Conservation (phyloP, 2,888 invertebrate genomes). For the Diaperis boleti region DNA sequence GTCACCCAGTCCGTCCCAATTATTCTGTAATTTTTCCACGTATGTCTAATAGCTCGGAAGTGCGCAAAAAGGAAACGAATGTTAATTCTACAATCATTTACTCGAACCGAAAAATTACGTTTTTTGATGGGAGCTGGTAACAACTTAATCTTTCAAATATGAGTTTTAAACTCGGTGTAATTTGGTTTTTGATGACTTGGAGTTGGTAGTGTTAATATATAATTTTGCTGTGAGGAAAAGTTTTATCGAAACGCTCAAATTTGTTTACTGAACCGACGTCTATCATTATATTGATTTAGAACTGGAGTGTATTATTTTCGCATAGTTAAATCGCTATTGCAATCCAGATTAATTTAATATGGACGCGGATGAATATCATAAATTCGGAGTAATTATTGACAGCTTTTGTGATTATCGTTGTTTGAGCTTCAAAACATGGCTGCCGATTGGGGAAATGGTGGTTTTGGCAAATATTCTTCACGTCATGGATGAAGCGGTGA, state of each 20-base stretch:
- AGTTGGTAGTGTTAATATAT: neutral
- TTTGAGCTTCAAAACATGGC: neutral
- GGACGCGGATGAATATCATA: neutral
- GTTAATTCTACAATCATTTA: constrained; percentile 38
- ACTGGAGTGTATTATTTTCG: neutral
- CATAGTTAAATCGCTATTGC: no score
- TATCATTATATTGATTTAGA: neutral
- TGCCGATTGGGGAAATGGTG: neutral
- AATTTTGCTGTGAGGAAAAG: neutral
- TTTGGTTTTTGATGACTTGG: constrained; percentile 17
- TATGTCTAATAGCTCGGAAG: neutral
- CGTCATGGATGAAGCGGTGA: neutral
- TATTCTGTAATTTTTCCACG: neutral
- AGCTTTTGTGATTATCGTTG: neutral
- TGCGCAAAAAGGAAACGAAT: constrained; percentile 28
- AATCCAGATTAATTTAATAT: no score
- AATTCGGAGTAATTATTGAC: neutral
- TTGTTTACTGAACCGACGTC: neutral
- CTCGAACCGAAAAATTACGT: constrained; percentile 24
- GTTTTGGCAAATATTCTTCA: neutral
- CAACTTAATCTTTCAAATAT: constrained; percentile 14
- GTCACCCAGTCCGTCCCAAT: neutral
- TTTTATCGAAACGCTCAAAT: neutral
- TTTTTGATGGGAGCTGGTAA: constrained; percentile 11
- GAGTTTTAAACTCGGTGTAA: constrained; percentile 14